Base-by-base conservation (phyloP, 2,888 invertebrate genomes). In the Drosophila meridiana region DNA sequence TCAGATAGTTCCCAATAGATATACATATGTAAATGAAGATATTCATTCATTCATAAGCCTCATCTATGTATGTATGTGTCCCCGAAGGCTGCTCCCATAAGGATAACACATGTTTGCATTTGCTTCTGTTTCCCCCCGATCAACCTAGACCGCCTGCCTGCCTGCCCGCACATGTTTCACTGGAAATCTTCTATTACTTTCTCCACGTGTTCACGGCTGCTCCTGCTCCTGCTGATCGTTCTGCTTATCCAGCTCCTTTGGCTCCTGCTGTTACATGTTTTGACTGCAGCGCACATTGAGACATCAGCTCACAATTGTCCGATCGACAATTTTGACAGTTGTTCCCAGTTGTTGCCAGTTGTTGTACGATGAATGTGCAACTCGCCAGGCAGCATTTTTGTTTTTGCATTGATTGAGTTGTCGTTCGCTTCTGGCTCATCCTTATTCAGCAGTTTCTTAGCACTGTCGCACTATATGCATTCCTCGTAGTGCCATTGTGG, bases 371-470 rank as follows among this genome's bases (percentile, higher is more conserved):
- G 40, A 20, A 57, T 68, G 59, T 42, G 59, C 50, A 59, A 52
- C 82, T 67, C 89, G 64, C 58, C 88, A 66, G 83, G 86, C 68
- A 80, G 63, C 61, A 32, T 64, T 50, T 4, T n/a, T 47, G n/a
- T 48, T 50, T 82, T 80, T 68, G 79, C 89, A 88, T 88, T 84
- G 89, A 84, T 87, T 87, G 84, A 89, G 87, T 67, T 73, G 72
- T 83, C 43, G 53, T 52, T 55, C 36, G 34, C 53, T 48, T 50
- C 32, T 52, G 13, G 62, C 13, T 57, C 11, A 30, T 60, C 68
- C 58, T 52, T 63, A 63, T 74, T 69, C 79, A 66, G 70, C 60
- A 59, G 55, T 59, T 63, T 66, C 32, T 32, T 6, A 7, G 11
- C 40, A 48, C 48, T 48, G 48, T 43, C 40, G 28, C 55, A 34